Conservation (phyloP, 1,140 invertebrate genomes). For the Zophobas morio region DNA sequence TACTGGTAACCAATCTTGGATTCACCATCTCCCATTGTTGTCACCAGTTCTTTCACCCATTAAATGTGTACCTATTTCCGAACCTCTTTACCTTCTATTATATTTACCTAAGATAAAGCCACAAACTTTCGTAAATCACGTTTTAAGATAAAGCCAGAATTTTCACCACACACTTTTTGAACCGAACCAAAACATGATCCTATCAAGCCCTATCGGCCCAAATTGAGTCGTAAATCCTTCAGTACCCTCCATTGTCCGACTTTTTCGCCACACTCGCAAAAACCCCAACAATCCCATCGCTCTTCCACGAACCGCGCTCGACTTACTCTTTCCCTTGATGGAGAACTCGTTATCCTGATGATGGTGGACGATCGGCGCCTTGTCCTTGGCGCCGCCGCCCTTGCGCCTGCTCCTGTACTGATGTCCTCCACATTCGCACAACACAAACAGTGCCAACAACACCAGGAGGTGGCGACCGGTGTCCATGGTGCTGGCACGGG, state of each 20-base stretch:
- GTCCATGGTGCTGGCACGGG: constrained; percentile 27
- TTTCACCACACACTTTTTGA: too few species aligned
- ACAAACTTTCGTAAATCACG: too few species aligned
- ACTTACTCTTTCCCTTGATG: constrained; percentile 56
- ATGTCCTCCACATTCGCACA: constrained; percentile 48
- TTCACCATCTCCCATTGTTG: too few species aligned
- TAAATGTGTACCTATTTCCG: too few species aligned
- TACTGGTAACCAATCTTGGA: too few species aligned
- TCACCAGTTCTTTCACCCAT: too few species aligned
- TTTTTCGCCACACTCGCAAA: not conserved
- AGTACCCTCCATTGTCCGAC: not conserved
- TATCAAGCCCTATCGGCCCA: too few species aligned
- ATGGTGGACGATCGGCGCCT: constrained; percentile 14
- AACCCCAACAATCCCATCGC: not conserved
- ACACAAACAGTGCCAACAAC: constrained; percentile 54
- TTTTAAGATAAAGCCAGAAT: too few species aligned
- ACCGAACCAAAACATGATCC: too few species aligned
- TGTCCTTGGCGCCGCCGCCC: constrained; percentile 48
- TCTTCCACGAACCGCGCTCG: not conserved
- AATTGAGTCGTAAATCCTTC: not conserved
- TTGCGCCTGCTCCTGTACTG: constrained; percentile 33
- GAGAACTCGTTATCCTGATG: constrained; percentile 40
- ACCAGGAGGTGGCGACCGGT: constrained; percentile 21
- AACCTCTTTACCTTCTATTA: too few species aligned
- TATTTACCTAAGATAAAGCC: too few species aligned